Conservation (phyloP, 2,888 invertebrate species). For the Platycnemis pennipes region DNA sequence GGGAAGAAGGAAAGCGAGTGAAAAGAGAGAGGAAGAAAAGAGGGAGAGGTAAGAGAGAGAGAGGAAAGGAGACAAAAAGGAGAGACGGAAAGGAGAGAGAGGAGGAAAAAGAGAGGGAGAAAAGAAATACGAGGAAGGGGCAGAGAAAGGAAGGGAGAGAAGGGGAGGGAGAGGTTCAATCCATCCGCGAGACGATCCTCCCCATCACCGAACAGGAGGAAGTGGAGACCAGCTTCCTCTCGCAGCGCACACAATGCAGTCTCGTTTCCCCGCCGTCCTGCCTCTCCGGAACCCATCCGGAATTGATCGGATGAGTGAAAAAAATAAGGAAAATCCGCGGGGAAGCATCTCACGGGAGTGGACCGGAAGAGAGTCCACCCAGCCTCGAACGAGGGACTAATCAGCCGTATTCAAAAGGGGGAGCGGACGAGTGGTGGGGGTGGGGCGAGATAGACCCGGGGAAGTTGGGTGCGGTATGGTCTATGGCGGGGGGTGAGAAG, state of each 20-base stretch:
- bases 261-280: constrained; percentile 24
- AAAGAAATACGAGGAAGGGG: too few species aligned
- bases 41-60: too few species aligned
- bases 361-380: background rate
- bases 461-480: too few species aligned
- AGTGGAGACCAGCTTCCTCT: background rate
- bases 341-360: constrained; percentile 21
- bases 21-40: too few species aligned
- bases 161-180: background rate
- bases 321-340: constrained; percentile 12
- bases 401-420: background rate
- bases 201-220: too few species aligned
- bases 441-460: background rate
- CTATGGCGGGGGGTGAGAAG: too few species aligned
- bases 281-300: background rate
- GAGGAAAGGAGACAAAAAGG: too few species aligned
- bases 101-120: too few species aligned
- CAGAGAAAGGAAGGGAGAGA: too few species aligned
- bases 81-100: too few species aligned
- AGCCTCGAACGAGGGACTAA: constrained; percentile 52
- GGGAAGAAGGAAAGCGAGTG: too few species aligned
- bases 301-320: background rate
- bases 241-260: constrained; percentile 18
- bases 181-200: background rate
- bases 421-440: background rate